phyloP scores from a whole-genome alignment of 2,888 invertebrate genomes.

The Pimpla rufipes region DNA sequence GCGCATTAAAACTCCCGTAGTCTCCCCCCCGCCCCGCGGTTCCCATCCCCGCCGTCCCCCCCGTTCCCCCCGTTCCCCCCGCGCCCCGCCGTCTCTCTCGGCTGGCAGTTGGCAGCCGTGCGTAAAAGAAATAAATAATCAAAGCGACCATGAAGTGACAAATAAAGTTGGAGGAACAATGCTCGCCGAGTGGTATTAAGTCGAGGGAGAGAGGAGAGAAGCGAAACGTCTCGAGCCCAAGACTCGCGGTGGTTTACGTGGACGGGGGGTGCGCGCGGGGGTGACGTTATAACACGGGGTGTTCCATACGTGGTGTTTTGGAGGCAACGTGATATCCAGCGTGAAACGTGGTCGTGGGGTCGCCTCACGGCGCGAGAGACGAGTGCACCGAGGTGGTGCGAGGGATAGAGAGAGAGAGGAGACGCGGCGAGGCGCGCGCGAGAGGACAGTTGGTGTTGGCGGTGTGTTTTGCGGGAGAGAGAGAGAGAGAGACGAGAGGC shows the following conservation, averaged over 20 bases:
- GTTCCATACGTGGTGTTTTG: constrained; percentile 62
- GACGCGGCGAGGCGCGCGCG: neutral
- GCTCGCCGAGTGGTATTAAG: constrained; percentile 75
- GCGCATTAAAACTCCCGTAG: constrained; percentile 75
- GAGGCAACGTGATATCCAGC: constrained; percentile 63
- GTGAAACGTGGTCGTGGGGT: constrained; percentile 63
- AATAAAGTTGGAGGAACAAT: constrained; percentile 84
- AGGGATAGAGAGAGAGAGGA: constrained; percentile 29
- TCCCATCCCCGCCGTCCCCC: neutral
- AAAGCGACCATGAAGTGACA: constrained; percentile 85
- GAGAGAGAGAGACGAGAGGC: constrained; percentile 46
- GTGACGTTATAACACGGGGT: constrained; percentile 6
- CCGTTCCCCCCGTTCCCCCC: neutral
- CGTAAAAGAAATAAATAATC: constrained; percentile 85
- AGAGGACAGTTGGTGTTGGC: neutral
- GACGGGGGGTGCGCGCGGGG: neutral
- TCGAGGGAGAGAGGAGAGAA: constrained; percentile 28
- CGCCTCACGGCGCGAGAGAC: constrained; percentile 7
- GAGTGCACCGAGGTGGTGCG: no score
- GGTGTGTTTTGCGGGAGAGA: neutral
- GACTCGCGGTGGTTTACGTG: no score
- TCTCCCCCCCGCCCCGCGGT: constrained; percentile 17
- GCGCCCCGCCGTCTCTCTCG: constrained; percentile 71
- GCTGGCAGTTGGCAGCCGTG: constrained; percentile 83
- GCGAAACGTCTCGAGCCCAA: constrained; percentile 12